A percentile compares a stretch with the other conserved stretches of the same genome.
These are phyloP conservation scores for Manis crassicaudata DNA, from an alignment of 2,797 vertebrate genomes.

Conservation along the genomic window DNA sequence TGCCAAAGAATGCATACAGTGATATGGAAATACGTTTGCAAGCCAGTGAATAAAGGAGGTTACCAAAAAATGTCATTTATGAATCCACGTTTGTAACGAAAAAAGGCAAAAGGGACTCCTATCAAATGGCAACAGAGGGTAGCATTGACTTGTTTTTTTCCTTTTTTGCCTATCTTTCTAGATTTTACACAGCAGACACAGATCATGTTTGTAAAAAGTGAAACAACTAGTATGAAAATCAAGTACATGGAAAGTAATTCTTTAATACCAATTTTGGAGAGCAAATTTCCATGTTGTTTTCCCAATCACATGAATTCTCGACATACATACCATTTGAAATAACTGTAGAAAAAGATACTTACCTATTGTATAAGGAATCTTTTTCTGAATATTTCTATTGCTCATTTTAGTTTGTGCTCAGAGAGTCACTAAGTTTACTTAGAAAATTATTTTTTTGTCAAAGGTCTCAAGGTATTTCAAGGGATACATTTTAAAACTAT, in stretches of 20 bases:
- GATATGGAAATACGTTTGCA: neutral
- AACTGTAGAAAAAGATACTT: conserved; percentile 19
- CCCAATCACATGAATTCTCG: neutral
- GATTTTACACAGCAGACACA: neutral
- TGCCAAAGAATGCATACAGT: neutral
- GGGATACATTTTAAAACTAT: conserved; percentile 43
- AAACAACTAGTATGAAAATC: neutral
- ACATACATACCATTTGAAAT: neutral
- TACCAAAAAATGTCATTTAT: neutral
- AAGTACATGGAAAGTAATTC: conserved; percentile 4
- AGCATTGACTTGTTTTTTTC: neutral
- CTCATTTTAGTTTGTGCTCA: neutral
- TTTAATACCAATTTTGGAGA: conserved; percentile 43
- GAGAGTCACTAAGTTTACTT: conserved; percentile 38
- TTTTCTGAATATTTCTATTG: neutral
- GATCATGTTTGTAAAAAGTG: neutral
- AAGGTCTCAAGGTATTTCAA: conserved; percentile 50
- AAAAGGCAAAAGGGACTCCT: neutral
- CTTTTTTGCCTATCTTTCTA: neutral
- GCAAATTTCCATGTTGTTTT: conserved; percentile 39
- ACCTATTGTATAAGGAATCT: neutral
- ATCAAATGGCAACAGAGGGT: neutral
- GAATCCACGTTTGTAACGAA: neutral
- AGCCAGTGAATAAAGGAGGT: neutral
- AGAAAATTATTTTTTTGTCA: conserved; percentile 52